Evolutionary conservation across 37 sponge, comb jelly and placozoan species (phyloP).

Genomic region (Crambe crambe): DNA sequence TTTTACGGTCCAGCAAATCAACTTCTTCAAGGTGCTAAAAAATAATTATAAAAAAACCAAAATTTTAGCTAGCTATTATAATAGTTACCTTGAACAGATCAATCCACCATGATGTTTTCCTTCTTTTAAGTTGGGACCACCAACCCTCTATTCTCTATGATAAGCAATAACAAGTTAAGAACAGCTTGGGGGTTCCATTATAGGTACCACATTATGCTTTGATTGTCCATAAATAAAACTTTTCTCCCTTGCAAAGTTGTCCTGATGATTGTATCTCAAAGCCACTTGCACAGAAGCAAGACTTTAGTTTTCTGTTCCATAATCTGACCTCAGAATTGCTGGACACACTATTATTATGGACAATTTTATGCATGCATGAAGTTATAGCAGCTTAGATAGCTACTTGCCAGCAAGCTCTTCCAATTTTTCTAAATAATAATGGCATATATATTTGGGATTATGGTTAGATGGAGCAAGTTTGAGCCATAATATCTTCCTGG

Average conservation of each 20-base stretch:
- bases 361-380: too few species aligned
- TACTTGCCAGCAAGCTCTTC: conserved; percentile 26
- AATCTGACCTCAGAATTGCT: conserved; percentile 28
- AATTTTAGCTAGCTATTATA: background rate
- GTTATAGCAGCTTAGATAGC: background rate
- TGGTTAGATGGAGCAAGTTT: conserved; percentile 34
- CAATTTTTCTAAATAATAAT: conserved; percentile 38
- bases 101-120: conserved; percentile 52
- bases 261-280: conserved; percentile 22
- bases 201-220: conserved; percentile 31
- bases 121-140: conserved; percentile 53
- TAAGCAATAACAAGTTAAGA: background rate
- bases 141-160: conserved; percentile 59
- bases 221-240: conserved; percentile 56
- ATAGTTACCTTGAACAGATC: conserved; percentile 21
- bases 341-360: conserved; percentile 60
- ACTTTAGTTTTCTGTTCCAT: conserved; percentile 42
- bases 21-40: background rate
- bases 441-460: conserved; percentile 27
- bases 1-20: background rate
- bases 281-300: conserved; percentile 35
- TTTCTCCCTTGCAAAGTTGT: conserved; percentile 27
- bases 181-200: background rate
- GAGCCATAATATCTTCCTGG: conserved; percentile 47
- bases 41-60: background rate